Conservation (phyloP, 1,140 invertebrate species). For the Panulirus ornatus region DNA sequence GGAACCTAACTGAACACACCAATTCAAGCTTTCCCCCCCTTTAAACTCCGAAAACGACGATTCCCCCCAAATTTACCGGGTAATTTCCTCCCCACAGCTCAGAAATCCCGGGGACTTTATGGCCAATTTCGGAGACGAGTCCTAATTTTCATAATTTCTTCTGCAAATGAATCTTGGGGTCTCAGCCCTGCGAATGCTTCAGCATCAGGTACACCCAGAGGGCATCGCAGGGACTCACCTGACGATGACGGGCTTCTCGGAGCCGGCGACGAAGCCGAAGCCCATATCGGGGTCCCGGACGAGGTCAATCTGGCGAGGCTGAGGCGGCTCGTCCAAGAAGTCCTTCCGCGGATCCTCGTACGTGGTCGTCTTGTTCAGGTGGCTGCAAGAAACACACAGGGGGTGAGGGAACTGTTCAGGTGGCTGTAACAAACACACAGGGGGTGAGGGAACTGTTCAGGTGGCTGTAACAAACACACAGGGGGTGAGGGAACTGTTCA, state of each 20-base stretch:
- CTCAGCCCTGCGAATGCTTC: too few species aligned
- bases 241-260: conserved; percentile 93
- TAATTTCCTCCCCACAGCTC: too few species aligned
- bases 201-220: too few species aligned
- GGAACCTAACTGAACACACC: too few species aligned
- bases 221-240: conserved; percentile 80
- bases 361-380: conserved; percentile 93
- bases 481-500: neutral
- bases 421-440: neutral
- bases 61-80: too few species aligned
- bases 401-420: neutral
- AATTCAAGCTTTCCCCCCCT: too few species aligned
- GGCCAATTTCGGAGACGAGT: too few species aligned
- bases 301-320: conserved; percentile 87
- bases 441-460: neutral
- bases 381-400: conserved; percentile 81
- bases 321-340: conserved; percentile 83
- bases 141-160: too few species aligned
- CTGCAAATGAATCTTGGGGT: too few species aligned
- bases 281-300: conserved; percentile 87
- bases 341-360: conserved; percentile 88
- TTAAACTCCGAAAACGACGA: too few species aligned
- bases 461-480: neutral
- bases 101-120: too few species aligned
- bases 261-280: conserved; percentile 95